Evolutionary conservation across 2,797 vertebrate genomes (phyloP), one percentile per base, ranked within the genome.

Genomic region (Urophycis tenuis): DNA sequence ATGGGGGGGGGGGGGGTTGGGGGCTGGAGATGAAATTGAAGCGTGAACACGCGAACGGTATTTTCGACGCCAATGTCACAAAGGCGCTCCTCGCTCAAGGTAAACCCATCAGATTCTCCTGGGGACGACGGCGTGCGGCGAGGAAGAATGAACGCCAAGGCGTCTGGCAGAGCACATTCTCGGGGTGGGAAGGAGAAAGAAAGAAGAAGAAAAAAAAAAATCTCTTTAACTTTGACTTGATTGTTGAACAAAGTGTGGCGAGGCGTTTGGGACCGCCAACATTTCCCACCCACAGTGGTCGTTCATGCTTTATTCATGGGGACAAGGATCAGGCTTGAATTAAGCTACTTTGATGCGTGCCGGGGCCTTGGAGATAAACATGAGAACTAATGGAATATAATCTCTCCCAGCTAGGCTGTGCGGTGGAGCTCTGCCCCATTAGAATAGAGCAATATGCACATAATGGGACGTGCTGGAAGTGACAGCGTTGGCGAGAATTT

Each of bases 331-430:
- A 75, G n/a, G 30, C 29, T 39, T 74, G 77, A 80, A 80, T 72
- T 32, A 81, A 79, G 78, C 45, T 32, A 77, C 39, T 73, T 41
- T 77, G 76, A 81, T 77, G 83, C 45, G 1, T 80, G 74, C 32
- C 49, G n/a, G 74, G 36, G 69, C 75, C 77, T 82, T 82, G 74
- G 72, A 71, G 77, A 85, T 82, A 80, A 82, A 85, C 81, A 81
- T 34, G 75, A 78, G 72, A 84, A 74, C 79, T 82, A 86, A 88
- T 86, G 78, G 79, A 79, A 83, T 71, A 81, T 80, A 79, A 88
- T 86, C 75, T 81, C 33, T 39, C 41, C 69, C 60, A 78, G 69
- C 77, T 79, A 77, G 78, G 41, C 30, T 30, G 41, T 75, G 64
- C n/a, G 60, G 25, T 22, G 60, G 25, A 14, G 69, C 33, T 80